A percentile compares a stretch with the other conserved stretches of the same genome.
Evolutionary conservation across 2,888 invertebrate genomes (phyloP).

Genomic region (Phrixothrix hirtus): DNA sequence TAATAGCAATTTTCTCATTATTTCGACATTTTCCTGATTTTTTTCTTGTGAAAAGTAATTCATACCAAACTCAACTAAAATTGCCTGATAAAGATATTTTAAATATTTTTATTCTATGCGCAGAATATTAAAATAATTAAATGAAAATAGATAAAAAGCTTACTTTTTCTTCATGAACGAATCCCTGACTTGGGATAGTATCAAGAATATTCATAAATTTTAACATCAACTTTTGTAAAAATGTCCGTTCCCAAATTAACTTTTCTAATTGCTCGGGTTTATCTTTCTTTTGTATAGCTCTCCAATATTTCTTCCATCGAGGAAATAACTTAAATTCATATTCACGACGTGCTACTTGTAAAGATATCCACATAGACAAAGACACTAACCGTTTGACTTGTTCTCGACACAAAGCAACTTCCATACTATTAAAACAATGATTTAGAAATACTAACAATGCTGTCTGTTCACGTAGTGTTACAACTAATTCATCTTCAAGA

Average conservation of each 20-base stretch:
- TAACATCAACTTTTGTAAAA: slow-evolving; percentile 82
- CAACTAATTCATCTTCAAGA: slow-evolving; percentile 63
- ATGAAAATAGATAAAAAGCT: no score
- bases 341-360: slow-evolving; percentile 82
- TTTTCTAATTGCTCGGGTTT: slow-evolving; percentile 70
- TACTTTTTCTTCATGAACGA: slow-evolving; percentile 61
- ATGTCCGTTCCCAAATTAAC: slow-evolving; percentile 82
- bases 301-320: slow-evolving; percentile 92
- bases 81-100: no score
- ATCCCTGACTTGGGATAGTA: slow-evolving; percentile 68
- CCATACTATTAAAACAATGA: slow-evolving; percentile 97
- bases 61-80: no score
- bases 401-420: slow-evolving; percentile 89
- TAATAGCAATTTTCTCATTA: no score
- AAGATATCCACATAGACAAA: slow-evolving; percentile 89
- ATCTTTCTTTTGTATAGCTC: slow-evolving; percentile 84
- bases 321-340: slow-evolving; percentile 84
- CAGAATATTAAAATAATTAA: no score
- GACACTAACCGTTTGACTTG: slow-evolving; percentile 89
- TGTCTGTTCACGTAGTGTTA: slow-evolving; percentile 76
- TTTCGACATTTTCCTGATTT: no score
- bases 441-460: slow-evolving; percentile 89
- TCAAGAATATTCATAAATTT: slow-evolving; percentile 85
- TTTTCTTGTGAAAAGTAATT: no score
- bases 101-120: no score